Base-by-base conservation (phyloP, 2,888 invertebrate genomes). In the Andrena dorsata region DNA sequence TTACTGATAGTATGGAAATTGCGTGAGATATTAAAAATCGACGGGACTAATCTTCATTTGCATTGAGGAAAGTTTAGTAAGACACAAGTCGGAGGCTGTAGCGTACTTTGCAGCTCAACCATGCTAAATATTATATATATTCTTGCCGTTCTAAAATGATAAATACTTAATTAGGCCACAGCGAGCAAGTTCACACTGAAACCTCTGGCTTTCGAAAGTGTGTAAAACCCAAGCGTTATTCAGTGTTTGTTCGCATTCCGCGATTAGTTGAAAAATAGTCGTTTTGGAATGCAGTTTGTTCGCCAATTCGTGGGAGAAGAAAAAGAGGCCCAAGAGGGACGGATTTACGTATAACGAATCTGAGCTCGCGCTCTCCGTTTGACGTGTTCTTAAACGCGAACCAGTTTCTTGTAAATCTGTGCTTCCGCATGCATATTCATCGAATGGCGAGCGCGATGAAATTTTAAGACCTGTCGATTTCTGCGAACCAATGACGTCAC, bases 341-440 rank as follows among this genome's bases (percentile, higher is more conserved):
- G 28, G n/a, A 82, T 76, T 76, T 81, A 53, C 76, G 66, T 65
- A 71, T 30, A 41, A 53, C 80, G 73, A 74, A 72, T 69, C 71
- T 32, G 58, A 51, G 65, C 56, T 76, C 35, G 69, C 69, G 72
- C 49, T 78, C 56, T 49, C 41, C 51, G 49, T 65, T 61, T 76
- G 81, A 41, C 72, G 49, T 30, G 72, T 76, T 76, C 81, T 61
- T 23, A 72, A 80, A 76, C 82, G 61, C 83, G 79, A 83, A 83
- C 83, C 70, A 69, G 84, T 84, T 83, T 60, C 70, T 53, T 60
- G 76, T 51, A 58, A 76, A 83, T 83, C 73, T 70, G 76, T 70
- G 83, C 68, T 69, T 78, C 60, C 83, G 82, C 56, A 65, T 82
- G 76, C 76, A 83, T 77, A 82, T 64, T 73, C 66, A 68, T 71